Evolutionary conservation across 37 sponge, comb jelly and placozoan genomes (phyloP), one percentile per base, ranked within the genome.

Genomic region (Axinella damicornis): DNA sequence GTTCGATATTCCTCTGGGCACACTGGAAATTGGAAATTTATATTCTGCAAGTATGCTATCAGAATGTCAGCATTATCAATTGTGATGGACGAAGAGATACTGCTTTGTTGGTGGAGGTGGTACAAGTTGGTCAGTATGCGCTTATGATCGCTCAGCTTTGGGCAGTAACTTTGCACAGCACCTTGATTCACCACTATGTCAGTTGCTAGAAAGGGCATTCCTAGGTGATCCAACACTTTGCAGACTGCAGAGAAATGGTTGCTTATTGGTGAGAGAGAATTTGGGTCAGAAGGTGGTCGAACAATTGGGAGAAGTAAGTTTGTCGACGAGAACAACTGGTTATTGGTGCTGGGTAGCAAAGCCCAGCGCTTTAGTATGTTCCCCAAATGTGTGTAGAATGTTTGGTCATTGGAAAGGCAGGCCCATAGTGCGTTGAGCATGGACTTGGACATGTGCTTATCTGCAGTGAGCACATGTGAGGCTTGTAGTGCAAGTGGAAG

Each of bases 11-110:
- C 46, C 4, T 46, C 46, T 46, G 4, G 46, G 46, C 9, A 46
- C 46, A 46, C 9, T 20, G 46, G 21, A 73, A 4, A 30, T 70
- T 58, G 76, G 28, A 58, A 76, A 33, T 76, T 76, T 32, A 76
- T 30, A 33, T 56, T 16, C 27, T 58, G 18, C n/a, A 76, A 34
- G 30, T 76, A 76, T n/a, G 16, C 0, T 5, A 76, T 33, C 61
- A 76, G 35, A 76, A 76, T 58, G 17, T 56, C 20, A 30, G 57
- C 76, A 30, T 76, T 31, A 27, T 32, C 59, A 1, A 0, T 58
- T 31, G 57, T 37, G 24, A 52, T 30, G 4, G 20, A 6, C 31
- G 69, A 58, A 5, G 31, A 33, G 18, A 59, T 32, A 28, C 30
- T 28, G 1, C 21, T 21, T n/a, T 32, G 36, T 13, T 64, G 61